Evolutionary conservation across 2,888 invertebrate species (phyloP), one percentile per base, ranked within the genome.

Genomic region (Apoda limacodes): DNA sequence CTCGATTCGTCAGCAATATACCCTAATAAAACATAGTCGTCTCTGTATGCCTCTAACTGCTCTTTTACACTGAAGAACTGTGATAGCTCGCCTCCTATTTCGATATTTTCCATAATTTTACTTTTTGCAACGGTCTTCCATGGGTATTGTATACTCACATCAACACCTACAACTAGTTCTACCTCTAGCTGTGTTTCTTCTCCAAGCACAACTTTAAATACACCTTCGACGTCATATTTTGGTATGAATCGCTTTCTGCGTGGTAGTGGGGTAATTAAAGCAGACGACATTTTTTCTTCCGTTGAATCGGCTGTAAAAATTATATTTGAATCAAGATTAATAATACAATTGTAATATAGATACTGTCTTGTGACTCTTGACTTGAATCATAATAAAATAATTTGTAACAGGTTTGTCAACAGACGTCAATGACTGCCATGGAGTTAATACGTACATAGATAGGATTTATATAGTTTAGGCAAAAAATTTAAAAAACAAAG

Each of bases 131-230:
- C 67, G 36, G 72, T 76, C 37, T 86, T 87, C 90, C 90, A 92
- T 1, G 91, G 90, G 48, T 83, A 85, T 55, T 91, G 90, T 10
- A 86, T 83, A 1, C 85, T 89, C 0, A 92, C 83, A 51, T 90
- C 82, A 20, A 82, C 70, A 1, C 89, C 91, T 22, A 90, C 83
- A 2, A 85, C 80, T 43, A 88, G 76, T 37, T 87, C 86, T 7
- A 90, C 59, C 29, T 82, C 76, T 40, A 81, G 68, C 51, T 88
- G 88, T 9, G 85, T 85, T 40, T 83, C 64, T 42, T 83, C 82
- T 2, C 82, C 74, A 14, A 88, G 39, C 9, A 68, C 46, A 6
- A 88, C 48, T 47, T 72, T 82, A 22, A 62, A 54, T 4, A 87
- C 83, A 2, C 87, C 87, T 12, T 83, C 75, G 1, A 84, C 74